A percentile compares a stretch with the other conserved stretches of the same genome.
Evolutionary conservation across 2,797 vertebrate species (phyloP).

Genomic region (Myotis findleyi): DNA sequence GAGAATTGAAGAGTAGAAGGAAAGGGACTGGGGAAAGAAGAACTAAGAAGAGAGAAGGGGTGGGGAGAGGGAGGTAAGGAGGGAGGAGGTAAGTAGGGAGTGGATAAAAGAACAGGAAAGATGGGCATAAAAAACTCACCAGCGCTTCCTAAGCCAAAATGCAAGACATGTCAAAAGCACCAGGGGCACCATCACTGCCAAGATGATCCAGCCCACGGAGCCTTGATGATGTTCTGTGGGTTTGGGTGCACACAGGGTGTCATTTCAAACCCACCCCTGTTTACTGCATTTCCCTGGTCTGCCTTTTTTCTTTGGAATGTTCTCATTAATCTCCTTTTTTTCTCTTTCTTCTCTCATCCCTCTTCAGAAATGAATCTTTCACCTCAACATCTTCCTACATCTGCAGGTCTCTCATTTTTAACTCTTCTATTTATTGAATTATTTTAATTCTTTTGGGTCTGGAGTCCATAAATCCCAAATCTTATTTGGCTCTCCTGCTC

Average conservation of each 20-base stretch:
- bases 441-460: not conserved
- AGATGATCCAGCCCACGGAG: not conserved
- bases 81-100: not conserved
- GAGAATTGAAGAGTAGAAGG: not conserved
- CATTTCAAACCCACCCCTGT: not conserved
- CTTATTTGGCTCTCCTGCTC: not conserved
- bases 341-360: not conserved
- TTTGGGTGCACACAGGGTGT: not conserved
- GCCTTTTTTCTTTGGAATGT: not conserved
- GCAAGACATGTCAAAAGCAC: not conserved
- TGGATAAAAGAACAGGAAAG: not conserved
- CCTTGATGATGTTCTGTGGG: not conserved
- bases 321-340: not conserved
- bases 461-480: not conserved
- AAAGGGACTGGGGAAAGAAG: fast-evolving
- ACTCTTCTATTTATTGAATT: not conserved
- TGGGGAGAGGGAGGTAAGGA: too few relatives aligned
- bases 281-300: not conserved
- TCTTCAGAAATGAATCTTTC: not conserved
- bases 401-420: not conserved
- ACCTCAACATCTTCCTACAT: not conserved
- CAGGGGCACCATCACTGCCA: not conserved
- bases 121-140: not conserved
- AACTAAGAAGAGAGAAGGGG: not conserved
- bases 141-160: not conserved